phyloP scores from a whole-genome alignment of 2,888 invertebrate genomes.

The Alviniconcha strummeri region DNA sequence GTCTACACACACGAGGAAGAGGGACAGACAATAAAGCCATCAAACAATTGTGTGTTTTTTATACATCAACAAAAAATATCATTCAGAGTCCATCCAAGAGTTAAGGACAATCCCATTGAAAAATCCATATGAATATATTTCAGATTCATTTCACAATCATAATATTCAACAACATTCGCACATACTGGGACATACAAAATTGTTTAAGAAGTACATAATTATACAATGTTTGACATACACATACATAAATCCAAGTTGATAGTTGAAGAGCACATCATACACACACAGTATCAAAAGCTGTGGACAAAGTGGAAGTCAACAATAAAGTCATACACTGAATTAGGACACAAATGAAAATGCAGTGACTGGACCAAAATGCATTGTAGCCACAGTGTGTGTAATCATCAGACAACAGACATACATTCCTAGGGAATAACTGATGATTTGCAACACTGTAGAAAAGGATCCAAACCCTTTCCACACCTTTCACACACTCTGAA shows the following conservation, averaged over 20 bases:
- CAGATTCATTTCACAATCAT: slow-evolving; percentile 21
- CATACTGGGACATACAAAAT: slow-evolving; percentile 33
- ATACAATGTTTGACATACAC: slow-evolving; percentile 21
- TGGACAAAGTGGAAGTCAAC: slow-evolving; percentile 18
- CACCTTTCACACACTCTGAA: too few species aligned
- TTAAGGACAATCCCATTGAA: background rate
- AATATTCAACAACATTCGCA: slow-evolving; percentile 31
- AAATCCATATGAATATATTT: slow-evolving; percentile 32
- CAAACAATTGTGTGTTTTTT: background rate
- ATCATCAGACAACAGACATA: too few species aligned
- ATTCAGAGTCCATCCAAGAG: slow-evolving; percentile 21
- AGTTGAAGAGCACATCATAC: slow-evolving; percentile 25
- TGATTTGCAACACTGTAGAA: too few species aligned
- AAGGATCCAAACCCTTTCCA: too few species aligned
- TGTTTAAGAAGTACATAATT: slow-evolving; percentile 23
- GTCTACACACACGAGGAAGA: background rate
- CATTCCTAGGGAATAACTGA: too few species aligned
- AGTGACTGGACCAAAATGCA: background rate
- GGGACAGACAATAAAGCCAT: background rate
- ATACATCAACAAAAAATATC: slow-evolving; percentile 2
- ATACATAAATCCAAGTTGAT: slow-evolving; percentile 30
- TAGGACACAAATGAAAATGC: background rate
- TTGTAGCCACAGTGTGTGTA: background rate
- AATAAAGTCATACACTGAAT: background rate
- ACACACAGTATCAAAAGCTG: slow-evolving; percentile 37